Evolutionary conservation across 2,113 vertebrate species (phyloP).

Genomic region (Felis catus): F.catus_Fca126_mat1.0 CM031425.1:15068001-15068500

Average conservation of each 20-base stretch:
- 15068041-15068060: no score
- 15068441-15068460: background rate
- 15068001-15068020: no score
- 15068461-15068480: background rate
- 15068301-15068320: background rate
- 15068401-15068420: background rate
- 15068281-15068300: background rate
- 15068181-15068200: background rate
- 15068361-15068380: background rate
- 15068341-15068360: background rate
- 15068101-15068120: no score
- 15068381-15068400: background rate
- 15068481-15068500: slow-evolving; percentile 9
- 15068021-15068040: no score
- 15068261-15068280: background rate
- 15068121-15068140: no score
- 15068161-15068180: no score
- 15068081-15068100: no score
- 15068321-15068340: background rate
- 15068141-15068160: no score
- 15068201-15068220: slow-evolving; percentile 17
- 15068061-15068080: no score
- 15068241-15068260: slow-evolving; percentile 4
- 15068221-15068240: background rate
- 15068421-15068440: background rate